Conservation (phyloP, 2,888 invertebrate species). For the Diarsia rubi region DNA sequence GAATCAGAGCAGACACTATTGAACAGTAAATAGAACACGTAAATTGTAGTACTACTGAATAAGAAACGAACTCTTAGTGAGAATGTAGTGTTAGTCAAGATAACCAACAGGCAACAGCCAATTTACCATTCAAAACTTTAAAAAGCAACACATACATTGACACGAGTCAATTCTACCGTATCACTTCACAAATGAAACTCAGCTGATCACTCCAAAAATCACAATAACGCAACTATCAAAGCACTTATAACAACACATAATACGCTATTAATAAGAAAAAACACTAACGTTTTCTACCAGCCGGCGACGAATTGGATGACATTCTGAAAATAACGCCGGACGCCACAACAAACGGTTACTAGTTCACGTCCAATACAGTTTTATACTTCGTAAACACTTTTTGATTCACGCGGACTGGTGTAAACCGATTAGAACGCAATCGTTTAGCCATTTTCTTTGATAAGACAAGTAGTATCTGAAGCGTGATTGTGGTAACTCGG, state of each 20-base stretch:
- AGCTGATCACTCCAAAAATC: conserved; percentile 28
- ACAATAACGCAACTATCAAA: conserved; percentile 48
- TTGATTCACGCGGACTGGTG: conserved; percentile 77
- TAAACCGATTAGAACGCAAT: conserved; percentile 83
- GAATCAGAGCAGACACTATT: neutral
- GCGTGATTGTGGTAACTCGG: conserved; percentile 73
- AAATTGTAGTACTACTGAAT: neutral
- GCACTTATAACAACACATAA: conserved; percentile 57
- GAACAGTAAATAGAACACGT: conserved; percentile 14
- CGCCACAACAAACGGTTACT: conserved; percentile 75
- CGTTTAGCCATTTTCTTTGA: conserved; percentile 89
- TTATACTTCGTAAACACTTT: conserved; percentile 82
- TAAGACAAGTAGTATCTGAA: conserved; percentile 80
- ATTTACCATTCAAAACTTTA: conserved; percentile 18
- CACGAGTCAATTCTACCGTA: neutral
- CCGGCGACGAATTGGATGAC: conserved; percentile 84
- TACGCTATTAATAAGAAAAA: conserved; percentile 75
- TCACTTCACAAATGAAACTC: conserved; percentile 50
- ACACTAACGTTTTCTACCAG: conserved; percentile 86
- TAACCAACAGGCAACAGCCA: neutral
- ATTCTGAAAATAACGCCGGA: conserved; percentile 81
- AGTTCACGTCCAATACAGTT: conserved; percentile 81
- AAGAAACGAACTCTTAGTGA: neutral
- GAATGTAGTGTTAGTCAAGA: neutral
- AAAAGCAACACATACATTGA: conserved; percentile 3